Base-by-base conservation (phyloP, 1,140 invertebrate genomes). In the Saccostrea cuccullata region DNA sequence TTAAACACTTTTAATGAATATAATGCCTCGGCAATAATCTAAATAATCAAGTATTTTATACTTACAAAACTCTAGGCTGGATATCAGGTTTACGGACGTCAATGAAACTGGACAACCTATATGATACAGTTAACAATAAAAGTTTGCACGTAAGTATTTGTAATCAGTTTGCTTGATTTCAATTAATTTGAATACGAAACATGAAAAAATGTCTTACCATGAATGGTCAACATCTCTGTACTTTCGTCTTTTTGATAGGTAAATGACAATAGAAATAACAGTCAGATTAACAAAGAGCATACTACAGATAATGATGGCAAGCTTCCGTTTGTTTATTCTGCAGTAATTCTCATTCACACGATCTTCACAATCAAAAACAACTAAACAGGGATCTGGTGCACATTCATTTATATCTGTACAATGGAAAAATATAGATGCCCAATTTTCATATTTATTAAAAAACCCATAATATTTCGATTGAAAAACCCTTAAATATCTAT, bases 321-420 rank as follows among this genome's bases (percentile, higher is more conserved):
- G n/a, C n/a, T n/a, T n/a, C n/a, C n/a, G n/a, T n/a, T n/a, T n/a
- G 13, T 26, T 73, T 15, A 73, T 6, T 11, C 2, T 73, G 30
- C 70, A 73, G 13, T 73, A 36, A 26, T 83, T 55, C 0, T n/a
- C 82, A 23, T 83, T 83, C 9, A 83, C 30, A 55, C n/a, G 40
- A 55, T 83, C 82, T n/a, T 83, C 40, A 83, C 82, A 83, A 6
- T 83, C 4, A 83, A 83, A 83, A 15, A 83, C 3, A 56, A 83
- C 5, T 2, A 11, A n/a, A 20, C 87, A 88, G 4, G 87, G 87
- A 30, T n/a, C 58, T n/a, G 56, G 23, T n/a, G 58, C 82, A 36
- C 87, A 88, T 30, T 84, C 87, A 55, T 88, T 84, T 20, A 70
- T 84, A 67, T 88, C 87, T 88, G n/a, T 30, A 20, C 6, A 9